Evolutionary conservation across 35 echinoderm and acorn worm genomes (phyloP).

Genomic region (Ptychodera flava): DNA sequence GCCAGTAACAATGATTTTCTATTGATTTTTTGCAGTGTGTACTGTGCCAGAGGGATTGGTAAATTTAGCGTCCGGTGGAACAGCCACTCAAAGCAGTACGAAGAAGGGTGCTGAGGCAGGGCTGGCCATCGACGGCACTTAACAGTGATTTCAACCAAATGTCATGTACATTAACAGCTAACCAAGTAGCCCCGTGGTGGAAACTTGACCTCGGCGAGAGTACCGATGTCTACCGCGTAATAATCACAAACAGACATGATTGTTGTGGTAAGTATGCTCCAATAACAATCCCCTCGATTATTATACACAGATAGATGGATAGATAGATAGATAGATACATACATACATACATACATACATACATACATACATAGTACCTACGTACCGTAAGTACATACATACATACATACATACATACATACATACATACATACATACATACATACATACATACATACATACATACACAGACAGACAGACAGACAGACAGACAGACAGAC

Average conservation of each 20-base stretch:
- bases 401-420: background rate
- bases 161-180: background rate
- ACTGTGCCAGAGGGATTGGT: background rate
- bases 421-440: background rate
- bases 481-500: background rate
- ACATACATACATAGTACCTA: background rate
- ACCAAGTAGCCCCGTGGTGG: background rate
- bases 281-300: background rate
- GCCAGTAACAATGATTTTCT: background rate
- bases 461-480: background rate
- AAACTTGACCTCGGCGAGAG: background rate
- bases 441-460: background rate
- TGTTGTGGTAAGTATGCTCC: background rate
- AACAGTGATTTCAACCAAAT: background rate
- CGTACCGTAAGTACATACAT: background rate
- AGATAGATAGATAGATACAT: background rate
- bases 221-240: background rate
- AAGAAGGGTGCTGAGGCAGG: background rate
- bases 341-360: background rate
- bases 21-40: background rate
- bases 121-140: background rate
- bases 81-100: background rate
- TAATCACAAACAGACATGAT: background rate
- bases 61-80: background rate
- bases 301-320: background rate